These are phyloP conservation scores for Adineta ricciae DNA, from an alignment of 2,888 invertebrate genomes.

Conservation along the genomic window DNA sequence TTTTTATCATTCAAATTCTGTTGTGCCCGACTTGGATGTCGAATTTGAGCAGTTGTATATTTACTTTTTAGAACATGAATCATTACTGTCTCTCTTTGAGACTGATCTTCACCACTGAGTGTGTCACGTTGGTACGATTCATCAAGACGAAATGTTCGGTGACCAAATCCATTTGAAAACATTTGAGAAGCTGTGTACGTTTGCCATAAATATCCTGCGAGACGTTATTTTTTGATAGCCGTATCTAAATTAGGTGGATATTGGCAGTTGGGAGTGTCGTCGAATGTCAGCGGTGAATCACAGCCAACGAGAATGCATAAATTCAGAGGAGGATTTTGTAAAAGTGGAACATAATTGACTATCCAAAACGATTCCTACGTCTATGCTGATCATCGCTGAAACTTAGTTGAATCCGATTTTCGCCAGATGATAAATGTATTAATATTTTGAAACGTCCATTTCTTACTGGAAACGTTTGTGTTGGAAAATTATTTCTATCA, in stretches of 20 bases:
- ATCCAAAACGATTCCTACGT: no score
- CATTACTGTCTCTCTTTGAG: not conserved
- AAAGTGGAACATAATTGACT: not conserved
- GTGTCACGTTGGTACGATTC: not conserved
- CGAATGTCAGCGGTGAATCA: not conserved
- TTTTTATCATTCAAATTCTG: not conserved
- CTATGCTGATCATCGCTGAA: no score
- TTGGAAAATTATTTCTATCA: no score
- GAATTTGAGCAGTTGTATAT: not conserved
- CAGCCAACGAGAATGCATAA: not conserved
- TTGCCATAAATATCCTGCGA: not conserved
- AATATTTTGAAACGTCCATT: no score
- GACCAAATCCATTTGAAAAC: not conserved
- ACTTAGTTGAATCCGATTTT: no score
- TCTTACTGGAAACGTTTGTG: no score
- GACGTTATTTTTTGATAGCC: not conserved
- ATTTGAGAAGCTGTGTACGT: not conserved
- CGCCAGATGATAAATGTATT: no score
- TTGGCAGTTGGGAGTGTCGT: not conserved
- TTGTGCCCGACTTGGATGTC: not conserved
- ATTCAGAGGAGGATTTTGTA: conserved; percentile 5
- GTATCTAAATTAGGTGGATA: not conserved
- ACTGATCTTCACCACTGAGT: not conserved
- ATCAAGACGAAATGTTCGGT: not conserved
- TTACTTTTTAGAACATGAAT: not conserved